Evolutionary conservation across 2,888 invertebrate species (phyloP).

Genomic region (Isoperla grammatica): DNA sequence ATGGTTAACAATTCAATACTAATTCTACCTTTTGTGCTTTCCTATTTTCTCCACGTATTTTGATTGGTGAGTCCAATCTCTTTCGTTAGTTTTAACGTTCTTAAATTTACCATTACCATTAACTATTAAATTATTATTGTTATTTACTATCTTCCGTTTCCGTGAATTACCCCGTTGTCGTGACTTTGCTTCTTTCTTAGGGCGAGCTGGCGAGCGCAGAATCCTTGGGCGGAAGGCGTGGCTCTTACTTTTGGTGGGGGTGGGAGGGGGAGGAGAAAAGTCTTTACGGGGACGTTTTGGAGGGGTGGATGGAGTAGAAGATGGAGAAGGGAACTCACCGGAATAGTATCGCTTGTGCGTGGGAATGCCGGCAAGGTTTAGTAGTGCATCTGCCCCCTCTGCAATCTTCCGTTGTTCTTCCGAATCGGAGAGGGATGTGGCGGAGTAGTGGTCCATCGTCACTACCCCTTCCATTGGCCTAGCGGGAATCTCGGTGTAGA

Average conservation of each 20-base stretch:
- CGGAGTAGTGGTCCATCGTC: slow-evolving; percentile 30
- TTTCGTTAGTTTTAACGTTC: not conserved
- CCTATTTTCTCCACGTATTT: not conserved
- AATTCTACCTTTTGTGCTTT: too few relatives aligned
- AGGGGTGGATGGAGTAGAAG: not conserved
- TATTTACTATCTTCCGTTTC: slow-evolving; percentile 8
- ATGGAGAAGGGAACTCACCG: not conserved
- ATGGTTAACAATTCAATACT: too few relatives aligned
- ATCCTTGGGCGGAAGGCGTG: slow-evolving; percentile 10
- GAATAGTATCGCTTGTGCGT: slow-evolving; percentile 34
- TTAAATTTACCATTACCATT: slow-evolving; percentile 2
- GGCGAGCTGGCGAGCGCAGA: not conserved
- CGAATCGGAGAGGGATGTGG: slow-evolving; percentile 46
- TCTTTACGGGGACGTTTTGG: not conserved
- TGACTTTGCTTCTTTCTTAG: slow-evolving; percentile 1
- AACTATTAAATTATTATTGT: not conserved
- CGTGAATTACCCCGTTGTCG: slow-evolving; percentile 1
- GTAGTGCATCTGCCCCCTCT: slow-evolving; percentile 71
- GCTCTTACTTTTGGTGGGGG: not conserved
- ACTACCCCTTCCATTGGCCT: slow-evolving; percentile 14
- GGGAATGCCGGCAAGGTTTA: slow-evolving; percentile 64
- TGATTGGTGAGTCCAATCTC: not conserved
- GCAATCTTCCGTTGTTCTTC: slow-evolving; percentile 66
- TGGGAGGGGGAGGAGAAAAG: not conserved
- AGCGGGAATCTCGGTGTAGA: not conserved